Evolutionary conservation across 2,797 vertebrate genomes (phyloP).

Genomic region (Stomatorhinus walkeri): DNA sequence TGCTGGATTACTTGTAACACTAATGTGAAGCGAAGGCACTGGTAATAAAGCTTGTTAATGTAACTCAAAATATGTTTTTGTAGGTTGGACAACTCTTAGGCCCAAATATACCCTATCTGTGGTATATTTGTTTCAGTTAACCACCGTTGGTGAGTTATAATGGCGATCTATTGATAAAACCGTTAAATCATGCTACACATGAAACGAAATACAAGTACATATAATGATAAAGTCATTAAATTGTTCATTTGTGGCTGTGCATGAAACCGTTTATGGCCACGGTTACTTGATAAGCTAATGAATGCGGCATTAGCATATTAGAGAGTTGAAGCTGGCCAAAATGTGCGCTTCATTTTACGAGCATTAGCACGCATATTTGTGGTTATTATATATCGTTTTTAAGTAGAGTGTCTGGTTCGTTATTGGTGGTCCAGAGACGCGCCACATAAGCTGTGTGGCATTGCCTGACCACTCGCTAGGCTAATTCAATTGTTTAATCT

Average conservation of each 20-base stretch:
- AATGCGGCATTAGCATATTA: neutral
- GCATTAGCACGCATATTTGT: neutral
- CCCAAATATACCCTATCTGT: neutral
- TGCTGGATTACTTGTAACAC: neutral
- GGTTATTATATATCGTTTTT: neutral
- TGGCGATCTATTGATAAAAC: neutral
- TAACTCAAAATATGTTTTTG: neutral
- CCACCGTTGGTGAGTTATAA: neutral
- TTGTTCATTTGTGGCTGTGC: constrained; percentile 3
- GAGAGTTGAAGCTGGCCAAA: neutral
- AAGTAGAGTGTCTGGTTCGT: neutral
- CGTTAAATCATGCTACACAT: neutral
- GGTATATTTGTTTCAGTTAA: neutral
- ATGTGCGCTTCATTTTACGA: neutral
- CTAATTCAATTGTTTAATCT: neutral
- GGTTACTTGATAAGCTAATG: constrained; percentile 9
- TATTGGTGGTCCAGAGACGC: neutral
- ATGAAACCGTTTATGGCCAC: neutral
- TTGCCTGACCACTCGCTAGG: neutral
- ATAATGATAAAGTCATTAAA: constrained; percentile 6
- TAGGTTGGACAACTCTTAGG: neutral
- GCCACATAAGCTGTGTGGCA: neutral
- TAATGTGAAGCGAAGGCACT: neutral
- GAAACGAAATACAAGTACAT: neutral
- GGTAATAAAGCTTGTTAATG: neutral